phyloP scores from a whole-genome alignment of 2,888 invertebrate species.

The Agelastica alni region DNA sequence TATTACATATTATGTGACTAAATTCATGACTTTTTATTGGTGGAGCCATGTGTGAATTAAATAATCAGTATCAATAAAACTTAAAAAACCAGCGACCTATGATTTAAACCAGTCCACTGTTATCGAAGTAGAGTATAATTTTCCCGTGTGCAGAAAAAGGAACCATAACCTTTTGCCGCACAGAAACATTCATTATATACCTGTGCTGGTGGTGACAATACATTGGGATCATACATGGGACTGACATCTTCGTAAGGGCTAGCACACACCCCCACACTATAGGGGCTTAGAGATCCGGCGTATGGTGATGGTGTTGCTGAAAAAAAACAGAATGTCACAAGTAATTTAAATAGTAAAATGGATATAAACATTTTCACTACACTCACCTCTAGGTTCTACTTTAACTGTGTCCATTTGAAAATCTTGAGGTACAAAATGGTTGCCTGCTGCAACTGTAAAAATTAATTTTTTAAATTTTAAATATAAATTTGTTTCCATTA shows the following conservation, averaged over 20 bases:
- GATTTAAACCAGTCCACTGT: too few relatives aligned
- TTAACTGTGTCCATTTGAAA: constrained; percentile 47
- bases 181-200: too few relatives aligned
- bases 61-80: too few relatives aligned
- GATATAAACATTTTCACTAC: not conserved
- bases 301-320: constrained; percentile 33
- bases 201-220: constrained; percentile 13
- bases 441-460: constrained; percentile 14
- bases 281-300: constrained; percentile 24
- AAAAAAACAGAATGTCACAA: constrained; percentile 1
- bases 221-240: constrained; percentile 17
- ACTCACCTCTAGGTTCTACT: constrained; percentile 54
- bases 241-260: constrained; percentile 12
- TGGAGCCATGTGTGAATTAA: too few relatives aligned
- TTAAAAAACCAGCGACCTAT: too few relatives aligned
- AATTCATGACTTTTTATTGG: too few relatives aligned
- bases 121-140: too few relatives aligned
- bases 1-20: too few relatives aligned
- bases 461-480: too few relatives aligned
- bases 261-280: constrained; percentile 1
- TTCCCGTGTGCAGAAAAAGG: too few relatives aligned
- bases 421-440: constrained; percentile 4
- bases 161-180: too few relatives aligned
- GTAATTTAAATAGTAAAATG: not conserved
- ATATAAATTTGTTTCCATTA: too few relatives aligned